A percentile compares a stretch with the other conserved stretches of the same genome.
Evolutionary conservation across 1,140 invertebrate species (phyloP).

Genomic region (Akabosia matsudoensis): DNA sequence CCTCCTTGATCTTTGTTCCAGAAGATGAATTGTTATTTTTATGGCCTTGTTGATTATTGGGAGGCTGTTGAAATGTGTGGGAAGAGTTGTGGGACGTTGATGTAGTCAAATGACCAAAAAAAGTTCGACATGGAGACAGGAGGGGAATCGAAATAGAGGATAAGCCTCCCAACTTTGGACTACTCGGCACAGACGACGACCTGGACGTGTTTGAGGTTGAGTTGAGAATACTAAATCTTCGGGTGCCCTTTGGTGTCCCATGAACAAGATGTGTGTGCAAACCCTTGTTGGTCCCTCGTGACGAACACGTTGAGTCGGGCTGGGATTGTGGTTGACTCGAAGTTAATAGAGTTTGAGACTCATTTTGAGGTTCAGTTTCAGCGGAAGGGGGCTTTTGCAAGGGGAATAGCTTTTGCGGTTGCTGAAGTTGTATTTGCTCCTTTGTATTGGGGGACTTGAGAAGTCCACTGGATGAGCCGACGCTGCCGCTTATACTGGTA

Average conservation of each 20-base stretch:
- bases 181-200: slow-evolving; percentile 30
- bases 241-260: neutral
- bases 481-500: neutral
- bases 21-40: neutral
- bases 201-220: slow-evolving; percentile 1
- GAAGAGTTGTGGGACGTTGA: neutral
- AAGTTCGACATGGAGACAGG: slow-evolving; percentile 33
- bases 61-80: neutral
- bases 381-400: neutral
- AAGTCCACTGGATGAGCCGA: neutral
- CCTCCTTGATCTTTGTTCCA: neutral
- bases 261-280: neutral
- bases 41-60: neutral
- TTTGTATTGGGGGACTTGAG: neutral
- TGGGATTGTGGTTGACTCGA: slow-evolving; percentile 2
- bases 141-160: slow-evolving; percentile 28
- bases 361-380: neutral
- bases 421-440: neutral
- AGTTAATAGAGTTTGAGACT: too few species aligned
- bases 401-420: neutral
- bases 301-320: neutral
- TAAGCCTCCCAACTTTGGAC: slow-evolving; percentile 30
- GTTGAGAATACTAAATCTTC: slow-evolving; percentile 30
- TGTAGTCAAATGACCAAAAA: slow-evolving; percentile 22
- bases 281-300: slow-evolving; percentile 20